Base-by-base conservation (phyloP, 1,140 invertebrate genomes). In the Dreissena rostriformis region DNA sequence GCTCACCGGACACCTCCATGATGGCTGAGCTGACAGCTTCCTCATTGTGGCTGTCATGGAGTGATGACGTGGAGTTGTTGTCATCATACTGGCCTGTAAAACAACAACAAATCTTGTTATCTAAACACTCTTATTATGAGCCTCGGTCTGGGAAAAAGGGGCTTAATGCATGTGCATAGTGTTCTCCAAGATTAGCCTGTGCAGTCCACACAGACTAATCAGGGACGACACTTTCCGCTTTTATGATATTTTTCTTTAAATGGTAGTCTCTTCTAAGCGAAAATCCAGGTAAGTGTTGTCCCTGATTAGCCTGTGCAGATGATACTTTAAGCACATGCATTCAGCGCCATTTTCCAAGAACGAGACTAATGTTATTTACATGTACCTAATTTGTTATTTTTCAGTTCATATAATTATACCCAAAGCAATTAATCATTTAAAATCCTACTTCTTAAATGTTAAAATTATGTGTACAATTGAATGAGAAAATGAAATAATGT, bases 21-120 rank as follows among this genome's bases (percentile, higher is more conserved):
- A 88, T 88, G 17, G 87, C 87, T 57, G 87, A 82, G 28, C 78
- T 78, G 8, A 88, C 71, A 24, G 86, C 86, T 28, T 88, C 87
- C 66, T 86, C 86, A 26, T 83, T 83, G n/a, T 63, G 61, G 67
- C 84, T 86, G 29, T 83, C 81, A 55, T 70, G 81, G 24, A 83
- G 0, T 0, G 81, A 83, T 28, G 81, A 83, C 19, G 72, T 83
- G 14, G 72, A 76, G 22, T 75, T 75, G 26, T 11, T 66, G 49
- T 83, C 81, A 61, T 83, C 81, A 73, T 57, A 81, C 19, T 71
- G 79, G 15, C 79, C 79, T 81, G 79, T 19, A 63, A 81, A 74
- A 22, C 24, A n/a, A 61, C 24, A n/a, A 61, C 19, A 74, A 15
- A 74, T 7, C 19, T 57, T 57, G n/a, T 12, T 0, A 49, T 22